Evolutionary conservation across 2,797 vertebrate genomes (phyloP).

Genomic region (Streptopelia turtur): DNA sequence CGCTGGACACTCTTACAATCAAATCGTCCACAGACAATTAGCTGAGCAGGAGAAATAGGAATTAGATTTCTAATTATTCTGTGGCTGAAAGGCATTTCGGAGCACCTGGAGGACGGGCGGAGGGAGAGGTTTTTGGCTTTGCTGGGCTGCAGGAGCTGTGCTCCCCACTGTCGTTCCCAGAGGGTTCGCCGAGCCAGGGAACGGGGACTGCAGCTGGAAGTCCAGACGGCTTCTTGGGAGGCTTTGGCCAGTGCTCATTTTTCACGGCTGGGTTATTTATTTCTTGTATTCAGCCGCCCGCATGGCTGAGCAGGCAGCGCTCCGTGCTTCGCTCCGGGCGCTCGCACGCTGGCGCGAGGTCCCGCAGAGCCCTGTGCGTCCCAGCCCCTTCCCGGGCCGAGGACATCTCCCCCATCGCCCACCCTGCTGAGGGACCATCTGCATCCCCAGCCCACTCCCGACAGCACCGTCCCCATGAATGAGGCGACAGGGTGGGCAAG

Average conservation of each 20-base stretch:
- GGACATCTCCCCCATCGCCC: background rate
- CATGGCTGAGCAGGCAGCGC: background rate
- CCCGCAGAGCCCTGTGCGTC: fast-evolving
- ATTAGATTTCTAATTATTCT: slow-evolving; percentile 81
- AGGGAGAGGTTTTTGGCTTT: background rate
- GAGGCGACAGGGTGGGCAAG: fast-evolving
- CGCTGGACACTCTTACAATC: slow-evolving; percentile 76
- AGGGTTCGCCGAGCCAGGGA: background rate
- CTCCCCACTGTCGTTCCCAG: slow-evolving; percentile 25
- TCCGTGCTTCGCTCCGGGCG: background rate
- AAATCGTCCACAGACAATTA: slow-evolving; percentile 81
- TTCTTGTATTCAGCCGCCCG: background rate
- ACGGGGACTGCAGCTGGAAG: background rate
- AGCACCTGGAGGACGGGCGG: background rate
- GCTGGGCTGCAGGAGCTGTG: background rate
- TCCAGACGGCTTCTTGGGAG: slow-evolving; percentile 15
- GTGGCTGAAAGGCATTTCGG: slow-evolving; percentile 54
- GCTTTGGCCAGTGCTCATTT: slow-evolving; percentile 23
- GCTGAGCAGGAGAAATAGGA: slow-evolving; percentile 77
- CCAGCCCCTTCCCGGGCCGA: background rate
- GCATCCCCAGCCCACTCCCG: background rate
- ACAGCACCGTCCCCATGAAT: fast-evolving
- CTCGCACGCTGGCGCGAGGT: background rate
- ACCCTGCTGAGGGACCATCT: background rate
- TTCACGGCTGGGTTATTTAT: background rate